phyloP scores from a whole-genome alignment of 2,113 vertebrate genomes.

The Marcusenius ussheri region DNA sequence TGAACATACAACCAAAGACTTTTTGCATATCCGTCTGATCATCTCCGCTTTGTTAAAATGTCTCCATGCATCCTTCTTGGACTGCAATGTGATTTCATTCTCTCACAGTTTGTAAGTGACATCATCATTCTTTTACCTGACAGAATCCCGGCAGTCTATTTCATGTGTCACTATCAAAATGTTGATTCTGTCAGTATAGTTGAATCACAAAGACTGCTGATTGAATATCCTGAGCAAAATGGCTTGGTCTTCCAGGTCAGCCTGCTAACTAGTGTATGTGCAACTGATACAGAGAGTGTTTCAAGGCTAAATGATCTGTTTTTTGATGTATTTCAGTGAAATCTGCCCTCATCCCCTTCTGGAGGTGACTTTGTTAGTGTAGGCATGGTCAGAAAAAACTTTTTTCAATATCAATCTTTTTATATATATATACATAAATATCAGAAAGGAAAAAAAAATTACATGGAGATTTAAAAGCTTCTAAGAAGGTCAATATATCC shows the following conservation, averaged over 20 bases:
- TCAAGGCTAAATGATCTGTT: not conserved
- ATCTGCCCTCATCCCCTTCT: not conserved
- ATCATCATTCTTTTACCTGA: not conserved
- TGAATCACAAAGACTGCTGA: not conserved
- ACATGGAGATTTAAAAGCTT: not conserved
- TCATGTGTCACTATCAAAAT: not conserved
- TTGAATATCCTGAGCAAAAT: not conserved
- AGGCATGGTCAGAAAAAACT: not conserved
- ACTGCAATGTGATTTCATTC: not conserved
- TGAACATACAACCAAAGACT: not conserved
- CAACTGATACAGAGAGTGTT: not conserved
- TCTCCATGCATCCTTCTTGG: not conserved
- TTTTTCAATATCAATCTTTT: not conserved
- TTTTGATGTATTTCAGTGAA: not conserved
- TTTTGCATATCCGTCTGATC: not conserved
- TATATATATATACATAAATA: not conserved
- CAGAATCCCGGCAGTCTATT: not conserved
- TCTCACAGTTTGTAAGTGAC: not conserved
- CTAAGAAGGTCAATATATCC: not conserved
- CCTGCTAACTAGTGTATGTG: not conserved
- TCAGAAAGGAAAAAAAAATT: constrained; percentile 4
- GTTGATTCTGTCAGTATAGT: not conserved
- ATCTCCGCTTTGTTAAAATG: not conserved
- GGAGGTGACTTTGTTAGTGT: not conserved
- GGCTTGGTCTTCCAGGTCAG: not conserved